A percentile compares a stretch with the other conserved stretches of the same genome.
Evolutionary conservation across 2,113 vertebrate species (phyloP).

Genomic region (Suricata suricatta): DNA sequence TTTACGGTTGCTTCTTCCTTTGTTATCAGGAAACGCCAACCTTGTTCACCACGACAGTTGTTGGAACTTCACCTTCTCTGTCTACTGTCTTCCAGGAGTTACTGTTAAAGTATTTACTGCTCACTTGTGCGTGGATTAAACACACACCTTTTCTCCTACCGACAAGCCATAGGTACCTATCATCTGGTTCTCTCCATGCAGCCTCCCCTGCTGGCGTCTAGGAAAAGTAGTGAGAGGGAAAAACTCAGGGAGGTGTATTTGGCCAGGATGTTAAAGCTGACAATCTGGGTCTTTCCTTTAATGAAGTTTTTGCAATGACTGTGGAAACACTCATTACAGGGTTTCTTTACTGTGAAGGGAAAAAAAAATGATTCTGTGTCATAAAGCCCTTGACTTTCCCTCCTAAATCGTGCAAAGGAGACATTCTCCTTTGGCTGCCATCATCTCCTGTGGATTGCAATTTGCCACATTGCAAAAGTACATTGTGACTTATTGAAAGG

Average conservation of each 20-base stretch:
- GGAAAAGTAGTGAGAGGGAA: not conserved
- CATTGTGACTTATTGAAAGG: not conserved
- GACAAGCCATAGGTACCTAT: not conserved
- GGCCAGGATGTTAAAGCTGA: not conserved
- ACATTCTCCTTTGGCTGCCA: not conserved
- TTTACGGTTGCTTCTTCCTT: not conserved
- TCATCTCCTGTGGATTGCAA: constrained; percentile 55
- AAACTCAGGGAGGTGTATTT: not conserved
- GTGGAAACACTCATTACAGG: constrained; percentile 32
- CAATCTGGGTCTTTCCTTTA: not conserved
- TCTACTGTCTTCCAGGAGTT: not conserved
- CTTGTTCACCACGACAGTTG: not conserved
- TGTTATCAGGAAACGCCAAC: not conserved
- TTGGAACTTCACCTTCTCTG: not conserved
- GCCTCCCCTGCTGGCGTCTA: not conserved
- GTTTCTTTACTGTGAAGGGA: not conserved
- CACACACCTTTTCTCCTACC: not conserved
- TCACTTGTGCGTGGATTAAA: not conserved
- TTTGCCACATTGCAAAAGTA: constrained; percentile 50
- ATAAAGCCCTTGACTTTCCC: not conserved
- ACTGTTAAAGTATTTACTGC: not conserved
- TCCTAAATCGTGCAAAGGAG: not conserved
- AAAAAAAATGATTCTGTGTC: not conserved
- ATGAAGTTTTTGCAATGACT: not conserved
- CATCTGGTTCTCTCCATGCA: not conserved